These are phyloP conservation scores for Rhabdophis nuchalis DNA, from an alignment of 2,797 vertebrate species.

Conservation along the genomic window DNA sequence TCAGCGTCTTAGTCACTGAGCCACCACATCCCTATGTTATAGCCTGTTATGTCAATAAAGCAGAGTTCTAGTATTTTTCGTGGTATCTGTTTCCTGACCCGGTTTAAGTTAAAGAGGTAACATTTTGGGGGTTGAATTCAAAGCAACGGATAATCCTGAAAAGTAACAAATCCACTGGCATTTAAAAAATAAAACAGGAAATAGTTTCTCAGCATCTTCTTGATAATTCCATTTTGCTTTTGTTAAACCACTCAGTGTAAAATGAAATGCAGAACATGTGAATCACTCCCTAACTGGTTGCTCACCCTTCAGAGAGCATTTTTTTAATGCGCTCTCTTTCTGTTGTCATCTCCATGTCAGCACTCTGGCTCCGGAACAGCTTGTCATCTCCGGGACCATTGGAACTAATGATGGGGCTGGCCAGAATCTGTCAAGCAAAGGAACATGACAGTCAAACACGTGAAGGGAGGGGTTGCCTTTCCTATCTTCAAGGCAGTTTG, in stretches of 20 bases:
- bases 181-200: not conserved
- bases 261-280: not conserved
- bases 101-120: not conserved
- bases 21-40: no score
- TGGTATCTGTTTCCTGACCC: not conserved
- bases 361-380: constrained; percentile 92
- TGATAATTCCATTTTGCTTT: not conserved
- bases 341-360: constrained; percentile 84
- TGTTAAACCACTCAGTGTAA: not conserved
- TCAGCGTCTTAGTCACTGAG: no score
- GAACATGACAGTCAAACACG: not conserved
- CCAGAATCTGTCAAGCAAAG: constrained; percentile 64
- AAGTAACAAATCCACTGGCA: not conserved
- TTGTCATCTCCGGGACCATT: constrained; percentile 93
- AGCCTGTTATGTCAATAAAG: not conserved
- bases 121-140: not conserved
- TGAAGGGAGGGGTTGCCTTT: fast-evolving
- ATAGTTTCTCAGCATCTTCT: not conserved
- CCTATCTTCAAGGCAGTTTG: not conserved
- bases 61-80: not conserved
- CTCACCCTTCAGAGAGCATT: constrained; percentile 95
- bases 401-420: constrained; percentile 72
- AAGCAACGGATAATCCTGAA: not conserved
- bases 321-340: constrained; percentile 94
- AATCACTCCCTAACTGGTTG: not conserved